Evolutionary conservation across 2,113 vertebrate genomes (phyloP).

Genomic region (Ceyx cyanopectus): DNA sequence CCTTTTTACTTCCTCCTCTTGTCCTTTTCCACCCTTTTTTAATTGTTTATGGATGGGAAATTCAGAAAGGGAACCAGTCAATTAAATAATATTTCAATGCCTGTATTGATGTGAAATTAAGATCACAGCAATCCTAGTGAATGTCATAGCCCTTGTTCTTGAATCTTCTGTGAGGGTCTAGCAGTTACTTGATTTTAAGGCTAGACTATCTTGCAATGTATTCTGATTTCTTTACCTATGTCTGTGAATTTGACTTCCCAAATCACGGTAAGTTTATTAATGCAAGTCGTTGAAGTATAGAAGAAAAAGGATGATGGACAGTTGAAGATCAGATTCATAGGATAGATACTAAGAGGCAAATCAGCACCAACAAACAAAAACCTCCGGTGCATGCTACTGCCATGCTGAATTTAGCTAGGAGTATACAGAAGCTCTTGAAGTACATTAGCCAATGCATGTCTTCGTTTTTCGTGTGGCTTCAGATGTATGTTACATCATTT

Average conservation of each 20-base stretch:
- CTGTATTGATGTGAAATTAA: neutral
- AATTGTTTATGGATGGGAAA: neutral
- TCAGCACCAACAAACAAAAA: neutral
- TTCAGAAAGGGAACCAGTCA: neutral
- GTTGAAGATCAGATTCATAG: neutral
- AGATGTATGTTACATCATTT: neutral
- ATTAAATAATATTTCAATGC: neutral
- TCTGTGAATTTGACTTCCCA: neutral
- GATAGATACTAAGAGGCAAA: neutral
- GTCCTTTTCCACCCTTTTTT: neutral
- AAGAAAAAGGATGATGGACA: neutral
- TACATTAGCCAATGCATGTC: neutral
- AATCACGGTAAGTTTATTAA: neutral
- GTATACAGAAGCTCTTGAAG: neutral
- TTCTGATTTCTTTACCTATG: neutral
- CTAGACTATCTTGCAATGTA: neutral
- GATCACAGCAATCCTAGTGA: neutral
- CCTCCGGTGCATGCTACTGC: neutral
- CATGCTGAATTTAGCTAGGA: neutral
- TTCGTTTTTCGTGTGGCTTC: neutral
- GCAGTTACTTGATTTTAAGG: neutral
- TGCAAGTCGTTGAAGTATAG: neutral
- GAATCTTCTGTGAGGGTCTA: neutral
- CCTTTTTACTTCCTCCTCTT: neutral
- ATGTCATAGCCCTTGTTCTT: neutral